Evolutionary conservation across 2,888 invertebrate species (phyloP).

Genomic region (Coelopa pilipes): DNA sequence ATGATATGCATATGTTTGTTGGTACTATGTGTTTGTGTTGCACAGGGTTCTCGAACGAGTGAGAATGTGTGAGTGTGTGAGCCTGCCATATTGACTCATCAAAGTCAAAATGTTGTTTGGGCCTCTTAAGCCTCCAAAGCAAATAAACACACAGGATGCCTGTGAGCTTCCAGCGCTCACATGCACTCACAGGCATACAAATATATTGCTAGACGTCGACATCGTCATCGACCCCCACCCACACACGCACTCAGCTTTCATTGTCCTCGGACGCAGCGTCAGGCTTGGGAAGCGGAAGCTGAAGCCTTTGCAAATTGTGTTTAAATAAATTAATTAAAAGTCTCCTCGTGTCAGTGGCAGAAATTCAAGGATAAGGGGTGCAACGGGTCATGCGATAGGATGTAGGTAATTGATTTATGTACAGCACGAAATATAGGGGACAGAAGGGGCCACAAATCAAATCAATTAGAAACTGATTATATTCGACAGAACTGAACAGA

Average conservation of each 20-base stretch:
- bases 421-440: background rate
- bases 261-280: background rate
- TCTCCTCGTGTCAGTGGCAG: conserved; percentile 23
- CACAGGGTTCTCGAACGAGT: background rate
- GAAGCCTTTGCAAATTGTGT: conserved; percentile 22
- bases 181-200: conserved; percentile 7
- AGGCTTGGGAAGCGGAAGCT: conserved; percentile 1
- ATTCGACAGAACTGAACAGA: background rate
- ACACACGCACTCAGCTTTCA: background rate
- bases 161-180: background rate
- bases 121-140: conserved; percentile 28
- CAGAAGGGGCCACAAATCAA: background rate
- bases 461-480: conserved; percentile 25
- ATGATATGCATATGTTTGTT: conserved; percentile 5
- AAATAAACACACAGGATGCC: conserved; percentile 10
- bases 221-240: background rate
- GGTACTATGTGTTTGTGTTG: background rate
- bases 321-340: conserved; percentile 34
- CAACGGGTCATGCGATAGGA: background rate
- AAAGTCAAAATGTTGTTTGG: conserved; percentile 29
- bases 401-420: background rate
- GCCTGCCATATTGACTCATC: conserved; percentile 28
- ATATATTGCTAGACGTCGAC: background rate
- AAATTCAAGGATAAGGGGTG: background rate
- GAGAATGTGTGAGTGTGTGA: conserved; percentile 6